phyloP scores from a whole-genome alignment of 2,888 invertebrate species.

The Ashinkailepas kermadecensis region DNA sequence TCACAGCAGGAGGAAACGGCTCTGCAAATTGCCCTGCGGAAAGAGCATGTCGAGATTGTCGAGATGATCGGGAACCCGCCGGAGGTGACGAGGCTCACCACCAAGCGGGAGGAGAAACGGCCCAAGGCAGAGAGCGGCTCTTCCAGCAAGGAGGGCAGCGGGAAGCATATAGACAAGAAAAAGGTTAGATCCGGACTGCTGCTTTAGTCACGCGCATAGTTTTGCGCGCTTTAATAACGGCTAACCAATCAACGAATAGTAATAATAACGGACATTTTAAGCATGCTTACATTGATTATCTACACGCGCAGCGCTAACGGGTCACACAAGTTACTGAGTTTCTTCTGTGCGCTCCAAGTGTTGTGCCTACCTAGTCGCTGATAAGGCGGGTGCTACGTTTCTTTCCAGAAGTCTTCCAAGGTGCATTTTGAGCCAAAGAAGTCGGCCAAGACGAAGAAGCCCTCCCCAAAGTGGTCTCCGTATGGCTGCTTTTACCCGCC shows the following conservation, averaged over 20 bases:
- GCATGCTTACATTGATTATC: too few species aligned
- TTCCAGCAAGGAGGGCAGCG: conserved; percentile 41
- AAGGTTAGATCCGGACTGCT: conserved; percentile 37
- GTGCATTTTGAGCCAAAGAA: conserved; percentile 33
- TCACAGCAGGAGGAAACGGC: conserved; percentile 75
- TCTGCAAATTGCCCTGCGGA: conserved; percentile 77
- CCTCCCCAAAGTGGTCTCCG: conserved; percentile 62
- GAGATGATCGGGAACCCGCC: conserved; percentile 58
- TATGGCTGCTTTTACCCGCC: conserved; percentile 87
- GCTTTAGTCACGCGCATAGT: too few species aligned
- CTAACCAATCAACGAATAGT: too few species aligned
- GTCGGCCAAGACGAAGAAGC: conserved; percentile 43
- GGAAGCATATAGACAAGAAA: conserved; percentile 48
- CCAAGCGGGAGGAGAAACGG: conserved; percentile 41
- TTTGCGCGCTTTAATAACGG: too few species aligned
- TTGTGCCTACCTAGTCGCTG: too few species aligned
- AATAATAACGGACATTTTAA: too few species aligned
- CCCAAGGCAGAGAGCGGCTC: conserved; percentile 47
- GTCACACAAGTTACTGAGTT: too few species aligned
- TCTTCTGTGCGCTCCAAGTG: too few species aligned
- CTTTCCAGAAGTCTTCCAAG: conserved; percentile 4
- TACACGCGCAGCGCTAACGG: too few species aligned
- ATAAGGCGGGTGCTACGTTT: background rate
- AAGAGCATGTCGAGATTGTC: conserved; percentile 75
- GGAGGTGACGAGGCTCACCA: conserved; percentile 32